phyloP scores from a whole-genome alignment of 2,888 invertebrate genomes.

The Antheraea yamamai region DNA sequence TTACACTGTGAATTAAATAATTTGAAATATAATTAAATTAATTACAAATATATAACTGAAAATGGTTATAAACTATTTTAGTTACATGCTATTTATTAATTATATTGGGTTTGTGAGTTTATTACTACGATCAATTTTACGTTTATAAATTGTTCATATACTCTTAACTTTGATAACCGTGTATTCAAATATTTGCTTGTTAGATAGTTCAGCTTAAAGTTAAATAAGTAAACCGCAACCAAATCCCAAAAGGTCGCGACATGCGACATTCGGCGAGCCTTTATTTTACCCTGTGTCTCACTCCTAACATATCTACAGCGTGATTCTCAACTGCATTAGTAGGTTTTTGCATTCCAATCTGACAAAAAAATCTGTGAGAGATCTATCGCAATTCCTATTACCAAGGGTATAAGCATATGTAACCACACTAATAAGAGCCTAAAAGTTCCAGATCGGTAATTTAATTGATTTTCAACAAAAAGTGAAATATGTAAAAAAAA shows the following conservation, averaged over 20 bases:
- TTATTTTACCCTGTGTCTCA: constrained; percentile 69
- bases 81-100: no score
- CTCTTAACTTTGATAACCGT: constrained; percentile 29
- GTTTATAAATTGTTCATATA: not conserved
- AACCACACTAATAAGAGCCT: no score
- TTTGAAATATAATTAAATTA: no score
- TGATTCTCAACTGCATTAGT: constrained; percentile 32
- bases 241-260: constrained; percentile 74
- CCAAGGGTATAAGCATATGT: not conserved
- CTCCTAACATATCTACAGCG: constrained; percentile 44
- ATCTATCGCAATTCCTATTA: not conserved
- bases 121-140: no score
- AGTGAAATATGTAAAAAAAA: no score
- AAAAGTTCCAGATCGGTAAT: no score
- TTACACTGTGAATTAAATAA: no score
- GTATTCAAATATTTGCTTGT: constrained; percentile 70
- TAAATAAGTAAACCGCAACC: constrained; percentile 67
- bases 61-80: no score
- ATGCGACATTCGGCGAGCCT: constrained; percentile 73
- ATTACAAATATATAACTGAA: no score
- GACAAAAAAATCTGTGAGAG: not conserved
- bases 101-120: no score
- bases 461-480: no score
- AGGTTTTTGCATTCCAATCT: not conserved
- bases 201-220: constrained; percentile 72